A percentile compares a stretch with the other conserved stretches of the same genome.
These are phyloP conservation scores for Rhinogobius similis DNA, from an alignment of 2,113 vertebrate genomes.

Conservation along the genomic window DNA sequence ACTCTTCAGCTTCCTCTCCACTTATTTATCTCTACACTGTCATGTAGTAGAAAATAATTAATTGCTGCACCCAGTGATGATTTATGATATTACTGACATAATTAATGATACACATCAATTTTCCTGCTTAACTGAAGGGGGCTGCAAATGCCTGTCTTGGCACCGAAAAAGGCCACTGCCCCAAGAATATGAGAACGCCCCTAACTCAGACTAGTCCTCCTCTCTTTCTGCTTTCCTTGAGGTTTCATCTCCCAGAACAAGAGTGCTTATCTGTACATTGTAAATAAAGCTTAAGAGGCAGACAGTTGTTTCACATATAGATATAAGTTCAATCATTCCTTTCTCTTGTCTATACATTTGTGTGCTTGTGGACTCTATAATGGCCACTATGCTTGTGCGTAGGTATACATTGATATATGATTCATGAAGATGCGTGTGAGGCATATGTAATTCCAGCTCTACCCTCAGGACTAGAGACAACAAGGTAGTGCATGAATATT, in stretches of 20 bases:
- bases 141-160: slow-evolving; percentile 71
- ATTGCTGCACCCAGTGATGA: slow-evolving; percentile 90
- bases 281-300: slow-evolving; percentile 57
- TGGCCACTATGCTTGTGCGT: slow-evolving; percentile 66
- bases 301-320: slow-evolving; percentile 65
- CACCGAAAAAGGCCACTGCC: slow-evolving; percentile 71
- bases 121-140: slow-evolving; percentile 91
- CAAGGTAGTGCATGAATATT: slow-evolving; percentile 84
- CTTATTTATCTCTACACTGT: slow-evolving; percentile 89
- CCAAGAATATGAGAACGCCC: slow-evolving; percentile 55
- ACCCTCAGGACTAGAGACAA: slow-evolving; percentile 82
- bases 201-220: slow-evolving; percentile 31
- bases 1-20: slow-evolving; percentile 69
- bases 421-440: slow-evolving; percentile 80
- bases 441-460: slow-evolving; percentile 79
- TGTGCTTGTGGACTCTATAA: slow-evolving; percentile 61
- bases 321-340: slow-evolving; percentile 55
- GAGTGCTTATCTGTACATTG: slow-evolving; percentile 51
- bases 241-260: slow-evolving; percentile 32
- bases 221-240: slow-evolving; percentile 30
- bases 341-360: slow-evolving; percentile 27
- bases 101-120: slow-evolving; percentile 98
- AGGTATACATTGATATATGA: slow-evolving; percentile 80
- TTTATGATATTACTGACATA: slow-evolving; percentile 96
- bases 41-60: slow-evolving; percentile 95